These are phyloP conservation scores for Liparis tanakae DNA, from an alignment of 2,797 vertebrate genomes.

Conservation along the genomic window DNA sequence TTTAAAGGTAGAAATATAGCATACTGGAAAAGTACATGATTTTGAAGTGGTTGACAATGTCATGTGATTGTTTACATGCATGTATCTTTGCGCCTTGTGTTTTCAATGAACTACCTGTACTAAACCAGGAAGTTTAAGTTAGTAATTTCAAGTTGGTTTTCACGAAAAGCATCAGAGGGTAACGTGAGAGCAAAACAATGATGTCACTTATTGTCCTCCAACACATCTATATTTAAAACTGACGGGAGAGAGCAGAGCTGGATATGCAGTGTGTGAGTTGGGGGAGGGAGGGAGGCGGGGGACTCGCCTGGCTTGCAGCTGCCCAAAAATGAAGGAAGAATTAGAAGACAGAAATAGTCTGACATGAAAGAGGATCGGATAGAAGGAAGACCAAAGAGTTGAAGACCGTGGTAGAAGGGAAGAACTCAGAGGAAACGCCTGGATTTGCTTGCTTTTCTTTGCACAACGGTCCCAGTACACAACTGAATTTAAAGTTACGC, in stretches of 20 bases:
- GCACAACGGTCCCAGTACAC: background rate
- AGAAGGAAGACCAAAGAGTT: conserved; percentile 57
- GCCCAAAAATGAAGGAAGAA: conserved; percentile 77
- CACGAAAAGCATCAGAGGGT: conserved; percentile 35
- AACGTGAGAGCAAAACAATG: conserved; percentile 67
- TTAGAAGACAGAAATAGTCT: conserved; percentile 73
- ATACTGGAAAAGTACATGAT: background rate
- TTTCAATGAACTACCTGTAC: background rate
- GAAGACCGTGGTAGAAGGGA: conserved; percentile 27
- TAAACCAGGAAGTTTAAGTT: background rate
- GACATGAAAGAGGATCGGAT: conserved; percentile 73
- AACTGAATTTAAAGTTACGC: conserved; percentile 7
- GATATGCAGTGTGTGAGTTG: background rate
- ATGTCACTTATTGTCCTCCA: conserved; percentile 71
- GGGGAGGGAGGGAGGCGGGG: conserved; percentile 10
- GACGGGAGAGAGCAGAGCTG: conserved; percentile 30
- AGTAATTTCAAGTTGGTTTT: conserved; percentile 17
- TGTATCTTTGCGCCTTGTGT: conserved; percentile 6
- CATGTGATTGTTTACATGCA: background rate
- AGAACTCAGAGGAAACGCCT: conserved; percentile 23
- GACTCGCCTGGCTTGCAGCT: conserved; percentile 67
- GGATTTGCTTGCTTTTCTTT: conserved; percentile 13
- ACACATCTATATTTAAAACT: conserved; percentile 69
- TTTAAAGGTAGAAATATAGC: background rate
- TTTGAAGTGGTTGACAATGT: background rate